These are phyloP conservation scores for Steinernema scapterisci DNA, from an alignment of 2,888 invertebrate genomes.

Conservation along the genomic window DNA sequence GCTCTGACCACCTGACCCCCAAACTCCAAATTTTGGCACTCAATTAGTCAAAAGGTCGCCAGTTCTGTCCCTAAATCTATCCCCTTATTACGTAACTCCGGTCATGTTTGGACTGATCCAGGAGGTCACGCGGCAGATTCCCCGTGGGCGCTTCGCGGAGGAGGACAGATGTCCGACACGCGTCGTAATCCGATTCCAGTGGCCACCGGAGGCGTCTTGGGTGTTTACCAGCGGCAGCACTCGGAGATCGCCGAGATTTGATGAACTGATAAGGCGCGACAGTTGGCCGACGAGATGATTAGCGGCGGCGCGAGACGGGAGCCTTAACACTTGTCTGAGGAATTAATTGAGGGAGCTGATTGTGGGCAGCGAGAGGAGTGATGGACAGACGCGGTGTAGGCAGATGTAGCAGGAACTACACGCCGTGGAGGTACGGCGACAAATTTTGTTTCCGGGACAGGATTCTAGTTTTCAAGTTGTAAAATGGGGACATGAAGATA, in stretches of 20 bases:
- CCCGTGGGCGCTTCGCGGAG: not conserved
- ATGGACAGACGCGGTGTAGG: not conserved
- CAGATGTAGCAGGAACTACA: conserved; percentile 3
- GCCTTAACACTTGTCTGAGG: conserved; percentile 18
- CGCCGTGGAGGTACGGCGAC: too few species aligned
- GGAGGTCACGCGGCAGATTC: not conserved
- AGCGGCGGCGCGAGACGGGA: not conserved
- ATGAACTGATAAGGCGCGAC: conserved; percentile 22
- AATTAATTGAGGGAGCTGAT: conserved; percentile 20
- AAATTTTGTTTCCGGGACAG: too few species aligned
- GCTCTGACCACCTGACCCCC: conserved; percentile 15
- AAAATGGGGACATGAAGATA: too few species aligned
- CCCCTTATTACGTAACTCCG: conserved; percentile 1
- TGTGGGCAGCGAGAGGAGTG: too few species aligned
- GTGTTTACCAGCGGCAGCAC: conserved; percentile 2
- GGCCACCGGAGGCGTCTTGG: not conserved
- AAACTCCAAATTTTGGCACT: conserved; percentile 2
- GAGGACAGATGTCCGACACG: conserved; percentile 20
- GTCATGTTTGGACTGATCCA: conserved; percentile 22
- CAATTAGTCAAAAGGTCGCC: conserved; percentile 21
- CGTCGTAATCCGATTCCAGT: not conserved
- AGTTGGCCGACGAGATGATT: conserved; percentile 12
- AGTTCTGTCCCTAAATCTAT: conserved; percentile 1
- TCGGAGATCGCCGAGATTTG: conserved; percentile 5
- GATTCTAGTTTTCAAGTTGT: too few species aligned